A percentile compares a stretch with the other conserved stretches of the same genome.
Conservation (phyloP, 2,888 invertebrate species). For the Brassicogethes aeneus region DNA sequence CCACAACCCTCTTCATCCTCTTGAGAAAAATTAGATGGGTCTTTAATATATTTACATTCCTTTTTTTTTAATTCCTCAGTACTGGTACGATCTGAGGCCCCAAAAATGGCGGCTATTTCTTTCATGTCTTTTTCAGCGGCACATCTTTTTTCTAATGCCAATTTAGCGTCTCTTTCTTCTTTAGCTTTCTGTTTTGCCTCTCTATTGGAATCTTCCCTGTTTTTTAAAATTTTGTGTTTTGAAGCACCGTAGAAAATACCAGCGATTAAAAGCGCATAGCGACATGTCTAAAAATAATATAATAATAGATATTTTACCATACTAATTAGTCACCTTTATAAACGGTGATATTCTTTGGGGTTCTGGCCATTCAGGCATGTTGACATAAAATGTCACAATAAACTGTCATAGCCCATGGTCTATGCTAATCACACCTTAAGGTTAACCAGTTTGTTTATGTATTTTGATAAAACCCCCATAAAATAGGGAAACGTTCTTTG, state of each 20-base stretch:
- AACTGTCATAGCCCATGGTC: too few relatives aligned
- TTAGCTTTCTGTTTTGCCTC: conserved; percentile 18
- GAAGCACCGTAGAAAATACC: conserved; percentile 33
- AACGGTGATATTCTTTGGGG: conserved; percentile 5
- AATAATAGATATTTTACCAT: background rate
- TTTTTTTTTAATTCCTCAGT: background rate
- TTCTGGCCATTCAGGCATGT: conserved; percentile 2
- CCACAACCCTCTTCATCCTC: too few relatives aligned
- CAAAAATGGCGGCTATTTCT: conserved; percentile 5
- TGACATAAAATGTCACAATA: background rate
- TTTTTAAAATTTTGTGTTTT: conserved; percentile 22
- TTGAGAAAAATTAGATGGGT: too few relatives aligned
- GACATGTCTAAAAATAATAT: conserved; percentile 8
- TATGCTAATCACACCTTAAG: too few relatives aligned
- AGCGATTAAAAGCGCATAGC: conserved; percentile 33
- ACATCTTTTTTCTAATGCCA: conserved; percentile 3
- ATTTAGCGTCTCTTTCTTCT: background rate
- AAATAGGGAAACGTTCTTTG: background rate
- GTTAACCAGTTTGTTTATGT: too few relatives aligned
- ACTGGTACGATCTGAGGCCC: too few relatives aligned
- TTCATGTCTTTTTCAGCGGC: conserved; percentile 2
- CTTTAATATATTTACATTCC: background rate
- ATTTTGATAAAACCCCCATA: background rate
- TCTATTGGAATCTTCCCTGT: conserved; percentile 24
- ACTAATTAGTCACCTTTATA: conserved; percentile 6